Conservation (phyloP, 2,888 invertebrate genomes). For the Glaucopsyche alexis region DNA sequence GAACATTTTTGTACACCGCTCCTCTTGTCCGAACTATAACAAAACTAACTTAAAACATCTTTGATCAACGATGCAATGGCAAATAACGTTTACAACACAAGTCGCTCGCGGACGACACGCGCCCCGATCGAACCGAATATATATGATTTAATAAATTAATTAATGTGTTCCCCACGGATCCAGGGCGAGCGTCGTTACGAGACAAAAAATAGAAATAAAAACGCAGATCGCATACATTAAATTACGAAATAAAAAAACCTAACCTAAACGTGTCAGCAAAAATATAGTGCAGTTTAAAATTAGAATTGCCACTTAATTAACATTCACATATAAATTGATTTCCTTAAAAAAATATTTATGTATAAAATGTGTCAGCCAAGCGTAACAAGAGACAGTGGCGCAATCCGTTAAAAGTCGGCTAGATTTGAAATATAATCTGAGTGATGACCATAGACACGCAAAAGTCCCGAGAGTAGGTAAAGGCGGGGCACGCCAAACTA, state of each 20-base stretch:
- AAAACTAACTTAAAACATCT: constrained; percentile 60
- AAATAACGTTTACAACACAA: constrained; percentile 67
- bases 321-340: constrained; percentile 73
- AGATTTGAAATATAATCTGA: constrained; percentile 24
- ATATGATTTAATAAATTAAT: constrained; percentile 55
- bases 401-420: constrained; percentile 50
- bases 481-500: constrained; percentile 23
- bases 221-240: constrained; percentile 78
- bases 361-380: constrained; percentile 76
- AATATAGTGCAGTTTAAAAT: constrained; percentile 76
- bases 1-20: constrained; percentile 72
- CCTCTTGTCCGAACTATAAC: constrained; percentile 54
- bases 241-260: constrained; percentile 66
- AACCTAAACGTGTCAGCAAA: constrained; percentile 78
- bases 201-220: constrained; percentile 67
- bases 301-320: constrained; percentile 77
- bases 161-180: constrained; percentile 50
- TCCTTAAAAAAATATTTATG: constrained; percentile 78
- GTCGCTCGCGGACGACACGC: constrained; percentile 31
- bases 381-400: constrained; percentile 64
- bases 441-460: not conserved
- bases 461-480: not conserved
- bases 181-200: constrained; percentile 53
- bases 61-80: constrained; percentile 74
- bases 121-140: constrained; percentile 35